Percentiles rank a stretch among this genome's conserved stretches.
These are phyloP conservation scores for Mormoops blainvillei DNA, from an alignment of 2,113 vertebrate genomes.

Conservation along the genomic window DNA sequence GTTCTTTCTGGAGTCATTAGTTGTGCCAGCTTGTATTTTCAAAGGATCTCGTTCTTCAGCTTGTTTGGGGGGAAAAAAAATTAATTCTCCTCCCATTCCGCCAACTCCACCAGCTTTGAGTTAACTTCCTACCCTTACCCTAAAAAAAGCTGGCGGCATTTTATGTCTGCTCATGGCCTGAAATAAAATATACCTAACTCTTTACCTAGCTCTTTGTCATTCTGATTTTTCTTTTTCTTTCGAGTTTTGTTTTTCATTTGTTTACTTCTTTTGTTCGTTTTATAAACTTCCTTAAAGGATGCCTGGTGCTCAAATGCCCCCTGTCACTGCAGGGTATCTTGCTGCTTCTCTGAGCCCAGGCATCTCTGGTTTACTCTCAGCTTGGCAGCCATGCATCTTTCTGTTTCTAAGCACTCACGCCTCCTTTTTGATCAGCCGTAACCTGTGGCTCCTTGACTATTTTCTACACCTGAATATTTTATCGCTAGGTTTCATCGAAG, in stretches of 20 bases:
- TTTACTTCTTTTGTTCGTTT: not conserved
- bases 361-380: not conserved
- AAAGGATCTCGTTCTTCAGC: not conserved
- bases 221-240: not conserved
- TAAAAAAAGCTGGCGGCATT: not conserved
- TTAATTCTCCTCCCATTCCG: not conserved
- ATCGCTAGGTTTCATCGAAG: not conserved
- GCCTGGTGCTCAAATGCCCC: not conserved
- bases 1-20: not conserved
- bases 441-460: not conserved
- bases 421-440: not conserved
- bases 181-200: not conserved
- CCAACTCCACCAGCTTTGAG: not conserved
- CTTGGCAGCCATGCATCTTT: not conserved
- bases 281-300: not conserved
- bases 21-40: not conserved
- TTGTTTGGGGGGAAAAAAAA: not conserved
- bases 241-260: not conserved
- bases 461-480: conserved; percentile 16
- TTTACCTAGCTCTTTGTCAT: not conserved
- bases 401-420: not conserved
- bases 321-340: not conserved
- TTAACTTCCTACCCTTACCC: not conserved
- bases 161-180: not conserved
- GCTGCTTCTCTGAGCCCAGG: not conserved